phyloP scores from a whole-genome alignment of 2,113 vertebrate species.

The Aramus guarauna region DNA sequence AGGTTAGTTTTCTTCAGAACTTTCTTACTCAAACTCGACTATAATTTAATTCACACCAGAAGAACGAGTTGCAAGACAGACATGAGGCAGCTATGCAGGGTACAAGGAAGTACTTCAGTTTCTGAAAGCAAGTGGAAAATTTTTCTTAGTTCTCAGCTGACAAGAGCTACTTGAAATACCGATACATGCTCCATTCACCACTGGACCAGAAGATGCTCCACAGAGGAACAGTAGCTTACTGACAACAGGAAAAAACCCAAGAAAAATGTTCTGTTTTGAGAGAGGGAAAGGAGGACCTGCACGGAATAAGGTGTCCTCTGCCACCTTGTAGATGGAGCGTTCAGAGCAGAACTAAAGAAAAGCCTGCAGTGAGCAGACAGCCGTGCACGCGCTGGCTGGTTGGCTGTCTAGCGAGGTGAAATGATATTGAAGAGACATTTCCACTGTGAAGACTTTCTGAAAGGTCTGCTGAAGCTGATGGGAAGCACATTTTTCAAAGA shows the following conservation, averaged over 20 bases:
- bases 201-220: neutral
- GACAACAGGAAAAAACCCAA: neutral
- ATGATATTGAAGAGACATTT: slow-evolving; percentile 21
- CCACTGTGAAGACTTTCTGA: neutral
- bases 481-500: slow-evolving; percentile 29
- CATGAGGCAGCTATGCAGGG: neutral
- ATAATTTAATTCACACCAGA: neutral
- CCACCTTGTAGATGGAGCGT: neutral
- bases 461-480: neutral
- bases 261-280: neutral
- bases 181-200: neutral
- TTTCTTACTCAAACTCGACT: neutral
- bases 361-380: neutral
- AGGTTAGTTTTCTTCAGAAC: neutral
- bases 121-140: neutral
- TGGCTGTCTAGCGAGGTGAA: neutral
- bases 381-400: fast-evolving
- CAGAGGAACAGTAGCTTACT: neutral
- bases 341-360: neutral
- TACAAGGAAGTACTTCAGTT: neutral
- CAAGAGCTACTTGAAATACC: neutral
- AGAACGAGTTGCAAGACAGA: neutral
- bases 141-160: neutral
- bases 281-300: neutral
- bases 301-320: neutral